A percentile compares a stretch with the other conserved stretches of the same genome.
phyloP scores from a whole-genome alignment of 2,888 invertebrate genomes.

The Dendrolimus pini region DNA sequence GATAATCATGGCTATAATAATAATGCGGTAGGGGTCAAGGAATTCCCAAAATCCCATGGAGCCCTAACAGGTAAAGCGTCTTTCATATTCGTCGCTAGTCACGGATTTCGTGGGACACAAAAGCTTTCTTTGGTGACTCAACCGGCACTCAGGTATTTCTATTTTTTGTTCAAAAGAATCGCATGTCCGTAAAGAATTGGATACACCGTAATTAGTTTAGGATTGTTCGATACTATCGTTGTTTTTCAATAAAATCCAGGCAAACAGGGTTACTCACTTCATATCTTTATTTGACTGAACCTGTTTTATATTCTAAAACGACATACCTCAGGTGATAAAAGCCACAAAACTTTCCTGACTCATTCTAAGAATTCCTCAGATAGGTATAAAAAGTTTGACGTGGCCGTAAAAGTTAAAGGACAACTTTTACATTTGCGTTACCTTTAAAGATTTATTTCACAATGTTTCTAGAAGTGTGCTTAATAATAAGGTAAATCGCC shows the following conservation, averaged over 20 bases:
- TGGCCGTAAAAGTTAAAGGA: neutral
- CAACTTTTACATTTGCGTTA: neutral
- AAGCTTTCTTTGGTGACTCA: slow-evolving; percentile 40
- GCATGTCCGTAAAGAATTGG: slow-evolving; percentile 10
- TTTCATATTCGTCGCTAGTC: slow-evolving; percentile 24
- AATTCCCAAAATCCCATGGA: slow-evolving; percentile 6
- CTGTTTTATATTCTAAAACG: no score
- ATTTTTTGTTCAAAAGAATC: slow-evolving; percentile 20
- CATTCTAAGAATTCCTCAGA: slow-evolving; percentile 1
- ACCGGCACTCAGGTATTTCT: slow-evolving; percentile 34
- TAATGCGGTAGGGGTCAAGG: no score
- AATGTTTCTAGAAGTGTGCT: no score
- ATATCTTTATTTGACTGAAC: no score
- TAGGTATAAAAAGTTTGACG: slow-evolving; percentile 5
- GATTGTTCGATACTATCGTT: no score
- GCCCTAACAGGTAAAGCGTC: slow-evolving; percentile 19
- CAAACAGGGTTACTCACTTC: no score
- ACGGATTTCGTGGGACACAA: slow-evolving; percentile 29
- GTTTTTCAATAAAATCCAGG: no score
- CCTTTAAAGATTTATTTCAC: neutral
- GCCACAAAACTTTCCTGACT: neutral
- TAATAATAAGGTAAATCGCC: no score
- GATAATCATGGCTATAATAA: neutral
- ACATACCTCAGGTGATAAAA: neutral
- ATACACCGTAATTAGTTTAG: neutral